A percentile compares a stretch with the other conserved stretches of the same genome.
phyloP scores from a whole-genome alignment of 2,797 vertebrate genomes.

The Cryptoprocta ferox region DNA sequence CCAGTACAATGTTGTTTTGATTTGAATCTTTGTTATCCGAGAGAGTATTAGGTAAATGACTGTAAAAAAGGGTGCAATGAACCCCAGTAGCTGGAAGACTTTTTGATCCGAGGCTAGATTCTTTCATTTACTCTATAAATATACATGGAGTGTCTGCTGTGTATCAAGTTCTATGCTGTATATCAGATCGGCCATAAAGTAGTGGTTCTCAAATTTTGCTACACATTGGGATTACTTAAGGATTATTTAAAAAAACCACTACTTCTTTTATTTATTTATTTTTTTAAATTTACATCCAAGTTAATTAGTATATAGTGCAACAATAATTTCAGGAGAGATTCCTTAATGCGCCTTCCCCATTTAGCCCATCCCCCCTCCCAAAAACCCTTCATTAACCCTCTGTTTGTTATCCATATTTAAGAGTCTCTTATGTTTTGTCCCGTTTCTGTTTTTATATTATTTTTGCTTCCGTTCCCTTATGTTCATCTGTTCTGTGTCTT shows the following conservation, averaged over 20 bases:
- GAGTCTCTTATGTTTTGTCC: too few species aligned
- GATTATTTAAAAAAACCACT: neutral
- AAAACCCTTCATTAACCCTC: too few species aligned
- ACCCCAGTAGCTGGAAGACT: neutral
- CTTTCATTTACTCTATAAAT: neutral
- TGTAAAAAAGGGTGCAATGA: neutral
- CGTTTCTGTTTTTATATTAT: too few species aligned
- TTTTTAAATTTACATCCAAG: too few species aligned
- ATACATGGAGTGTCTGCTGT: rapidly evolving
- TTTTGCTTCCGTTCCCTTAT: too few species aligned
- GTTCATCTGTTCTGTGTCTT: too few species aligned
- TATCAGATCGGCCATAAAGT: neutral
- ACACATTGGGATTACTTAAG: neutral
- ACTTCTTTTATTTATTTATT: too few species aligned
- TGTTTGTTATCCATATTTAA: too few species aligned
- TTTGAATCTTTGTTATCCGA: neutral
- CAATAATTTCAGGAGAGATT: too few species aligned
- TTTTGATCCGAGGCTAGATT: neutral
- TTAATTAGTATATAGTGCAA: too few species aligned
- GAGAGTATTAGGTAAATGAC: neutral
- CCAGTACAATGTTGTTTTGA: neutral
- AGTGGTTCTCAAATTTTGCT: neutral
- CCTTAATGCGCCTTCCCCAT: too few species aligned
- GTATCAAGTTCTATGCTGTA: neutral
- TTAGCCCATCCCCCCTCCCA: too few species aligned